Base-by-base conservation (phyloP, 2,797 vertebrate genomes). In the Pipistrellus kuhlii region DNA sequence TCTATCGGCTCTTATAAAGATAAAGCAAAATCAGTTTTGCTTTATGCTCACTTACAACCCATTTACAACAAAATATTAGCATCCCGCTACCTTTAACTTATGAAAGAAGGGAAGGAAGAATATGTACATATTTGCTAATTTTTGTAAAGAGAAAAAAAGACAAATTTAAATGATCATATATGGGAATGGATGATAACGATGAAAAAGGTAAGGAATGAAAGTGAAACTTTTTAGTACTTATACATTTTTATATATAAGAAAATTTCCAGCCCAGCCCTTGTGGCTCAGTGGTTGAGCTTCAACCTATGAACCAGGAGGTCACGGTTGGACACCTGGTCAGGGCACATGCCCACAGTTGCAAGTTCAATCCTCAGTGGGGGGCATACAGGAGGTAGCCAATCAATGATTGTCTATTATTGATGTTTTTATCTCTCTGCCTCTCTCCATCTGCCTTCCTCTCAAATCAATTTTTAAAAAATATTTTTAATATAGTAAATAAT, bases 111-210 rank as follows among this genome's bases (percentile, higher is more conserved):
- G 44, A 35, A 83, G 76, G 44, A 44, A 90, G 25, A 75, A 44
- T 38, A 38, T 66, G 82, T 77, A 82, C 73, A 14, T 57, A 59
- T 62, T 71, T 88, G 23, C n/a, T 88, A 35, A 38, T 69, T 88
- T 82, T 44, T 71, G 55, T 48, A 96, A 97, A 94, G 71, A 77
- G 14, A 88, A 90, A 95, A 95, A 95, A 85, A 89, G 90, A 71
- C 41, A 92, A 66, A 66, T 44, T 77, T 20, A 88, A 85, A 72
- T 46, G 23, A 76, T 21, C 51, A 57, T 25, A 2, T n/a, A 71
- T 5, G 32, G 20, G 14, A 81, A 5, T 38, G 21, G 12, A 17
- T 66, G 23, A 12, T 48, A 55, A 76, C 1, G 10, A 9, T 46
- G 20, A 51, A 71, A 81, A 12, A 35, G 2, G 64, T 0, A 75